phyloP scores from a whole-genome alignment of 2,888 invertebrate genomes.

The Polylopha cassiicola region DNA sequence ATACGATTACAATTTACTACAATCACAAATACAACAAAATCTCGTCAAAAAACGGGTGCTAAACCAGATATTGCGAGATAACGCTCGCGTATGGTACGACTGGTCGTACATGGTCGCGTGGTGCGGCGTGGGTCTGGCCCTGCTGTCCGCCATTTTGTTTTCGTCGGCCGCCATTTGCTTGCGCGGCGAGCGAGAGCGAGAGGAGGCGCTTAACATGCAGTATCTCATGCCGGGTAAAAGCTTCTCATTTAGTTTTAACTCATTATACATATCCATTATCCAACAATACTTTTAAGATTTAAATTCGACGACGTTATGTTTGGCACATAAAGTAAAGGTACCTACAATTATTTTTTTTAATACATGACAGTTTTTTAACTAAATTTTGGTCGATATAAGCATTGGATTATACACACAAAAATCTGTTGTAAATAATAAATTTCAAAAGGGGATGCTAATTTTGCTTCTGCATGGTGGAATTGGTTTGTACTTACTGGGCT shows the following conservation, averaged over 20 bases:
- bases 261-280: background rate
- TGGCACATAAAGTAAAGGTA: too few species aligned
- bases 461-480: constrained; percentile 27
- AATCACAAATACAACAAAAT: constrained; percentile 1
- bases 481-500: constrained; percentile 18
- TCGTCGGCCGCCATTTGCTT: constrained; percentile 96
- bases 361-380: too few species aligned
- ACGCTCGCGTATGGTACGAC: constrained; percentile 91
- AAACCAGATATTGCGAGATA: constrained; percentile 90
- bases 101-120: constrained; percentile 98
- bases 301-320: too few species aligned
- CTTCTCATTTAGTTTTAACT: constrained; percentile 28
- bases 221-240: constrained; percentile 95
- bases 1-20: constrained; percentile 27
- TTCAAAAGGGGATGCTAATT: constrained; percentile 23
- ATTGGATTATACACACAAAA: constrained; percentile 44
- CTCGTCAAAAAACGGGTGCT: constrained; percentile 35
- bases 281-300: too few species aligned
- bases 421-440: constrained; percentile 43
- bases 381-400: too few species aligned
- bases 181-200: constrained; percentile 94
- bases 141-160: constrained; percentile 94
- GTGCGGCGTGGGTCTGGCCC: constrained; percentile 95
- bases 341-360: too few species aligned
- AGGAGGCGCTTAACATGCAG: constrained; percentile 98